These are phyloP conservation scores for Borostomias antarcticus DNA, from an alignment of 2,797 vertebrate species.

Conservation along the genomic window DNA sequence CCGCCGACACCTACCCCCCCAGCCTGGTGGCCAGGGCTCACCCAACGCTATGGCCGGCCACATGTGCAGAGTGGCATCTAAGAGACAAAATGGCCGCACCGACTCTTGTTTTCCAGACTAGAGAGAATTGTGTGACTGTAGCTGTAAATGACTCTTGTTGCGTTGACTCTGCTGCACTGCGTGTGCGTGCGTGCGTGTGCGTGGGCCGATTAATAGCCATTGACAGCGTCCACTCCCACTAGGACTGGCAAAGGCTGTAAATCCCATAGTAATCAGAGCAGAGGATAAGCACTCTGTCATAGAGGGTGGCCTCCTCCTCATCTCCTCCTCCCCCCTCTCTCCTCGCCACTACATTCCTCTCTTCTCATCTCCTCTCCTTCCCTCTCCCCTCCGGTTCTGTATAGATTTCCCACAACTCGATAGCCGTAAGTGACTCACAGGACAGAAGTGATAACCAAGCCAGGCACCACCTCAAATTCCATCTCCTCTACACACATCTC, in stretches of 20 bases:
- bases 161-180: no score
- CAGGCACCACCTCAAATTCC: conserved; percentile 28
- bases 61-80: no score
- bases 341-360: no score
- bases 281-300: background rate
- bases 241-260: background rate
- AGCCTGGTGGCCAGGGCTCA: no score
- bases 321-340: no score
- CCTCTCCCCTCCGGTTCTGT: background rate
- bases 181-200: background rate
- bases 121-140: no score
- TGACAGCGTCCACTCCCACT: background rate
- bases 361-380: background rate
- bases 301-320: background rate
- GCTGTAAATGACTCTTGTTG: background rate
- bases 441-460: conserved; percentile 27
- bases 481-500: conserved; percentile 38
- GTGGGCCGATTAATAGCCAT: background rate
- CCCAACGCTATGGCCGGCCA: no score
- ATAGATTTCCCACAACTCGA: conserved; percentile 18
- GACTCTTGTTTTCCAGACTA: no score
- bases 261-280: background rate
- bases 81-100: no score
- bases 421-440: conserved; percentile 17
- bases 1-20: background rate